A percentile compares a stretch with the other conserved stretches of the same genome.
Evolutionary conservation across 1,140 invertebrate species (phyloP).

Genomic region (Orchesella cincta): DNA sequence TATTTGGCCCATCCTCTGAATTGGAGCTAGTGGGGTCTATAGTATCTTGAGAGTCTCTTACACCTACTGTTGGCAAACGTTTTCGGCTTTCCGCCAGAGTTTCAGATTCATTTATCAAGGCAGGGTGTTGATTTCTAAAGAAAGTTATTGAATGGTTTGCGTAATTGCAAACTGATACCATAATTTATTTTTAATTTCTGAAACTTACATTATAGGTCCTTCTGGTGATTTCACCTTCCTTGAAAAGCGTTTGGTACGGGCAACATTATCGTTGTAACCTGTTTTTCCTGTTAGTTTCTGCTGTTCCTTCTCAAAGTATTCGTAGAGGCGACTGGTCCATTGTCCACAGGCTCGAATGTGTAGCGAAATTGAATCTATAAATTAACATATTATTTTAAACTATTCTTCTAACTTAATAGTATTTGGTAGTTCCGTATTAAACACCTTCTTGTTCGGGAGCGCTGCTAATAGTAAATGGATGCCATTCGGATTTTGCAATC

Average conservation of each 20-base stretch:
- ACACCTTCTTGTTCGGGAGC: slow-evolving; percentile 88
- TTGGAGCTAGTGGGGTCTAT: slow-evolving; percentile 18
- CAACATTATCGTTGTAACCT: slow-evolving; percentile 3
- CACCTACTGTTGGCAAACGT: slow-evolving; percentile 13
- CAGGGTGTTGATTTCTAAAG: neutral
- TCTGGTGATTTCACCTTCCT: neutral
- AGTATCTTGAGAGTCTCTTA: neutral
- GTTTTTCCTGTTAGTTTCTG: slow-evolving; percentile 43
- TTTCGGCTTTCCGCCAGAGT: neutral
- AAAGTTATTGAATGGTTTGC: neutral
- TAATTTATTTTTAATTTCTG: neutral
- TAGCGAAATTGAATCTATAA: slow-evolving; percentile 82
- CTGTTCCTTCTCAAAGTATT: slow-evolving; percentile 74
- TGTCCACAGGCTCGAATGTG: slow-evolving; percentile 91
- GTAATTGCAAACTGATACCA: neutral
- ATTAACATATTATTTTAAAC: neutral
- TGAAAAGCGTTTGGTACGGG: neutral
- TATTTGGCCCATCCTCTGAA: neutral
- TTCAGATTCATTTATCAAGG: neutral
- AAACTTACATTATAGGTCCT: neutral
- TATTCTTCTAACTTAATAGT: neutral
- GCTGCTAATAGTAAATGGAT: slow-evolving; percentile 95
- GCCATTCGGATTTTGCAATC: slow-evolving; percentile 93
- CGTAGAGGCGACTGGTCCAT: slow-evolving; percentile 89
- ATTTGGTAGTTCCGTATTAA: neutral